phyloP scores from a whole-genome alignment of 2,888 invertebrate species.

The Dusona sp. region DNA sequence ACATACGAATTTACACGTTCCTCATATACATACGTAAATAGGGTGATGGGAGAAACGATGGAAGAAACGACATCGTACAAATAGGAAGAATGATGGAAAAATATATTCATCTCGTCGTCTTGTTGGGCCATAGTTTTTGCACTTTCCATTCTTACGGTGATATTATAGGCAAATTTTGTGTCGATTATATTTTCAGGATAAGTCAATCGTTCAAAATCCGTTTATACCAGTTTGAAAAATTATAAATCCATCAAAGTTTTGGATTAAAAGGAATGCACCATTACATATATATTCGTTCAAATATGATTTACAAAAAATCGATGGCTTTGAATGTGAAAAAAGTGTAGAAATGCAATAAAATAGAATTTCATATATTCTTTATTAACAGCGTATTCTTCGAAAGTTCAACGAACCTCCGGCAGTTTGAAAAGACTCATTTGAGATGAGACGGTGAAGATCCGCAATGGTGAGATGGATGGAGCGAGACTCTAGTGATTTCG shows the following conservation, averaged over 20 bases:
- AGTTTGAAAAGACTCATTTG: conserved; percentile 10
- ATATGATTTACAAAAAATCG: too few relatives aligned
- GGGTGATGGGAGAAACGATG: conserved; percentile 1
- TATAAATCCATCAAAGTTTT: too few relatives aligned
- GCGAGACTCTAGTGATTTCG: conserved; percentile 55
- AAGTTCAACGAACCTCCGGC: conserved; percentile 63
- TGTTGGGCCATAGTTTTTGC: neutral
- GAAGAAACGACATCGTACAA: conserved; percentile 13
- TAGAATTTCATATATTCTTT: neutral
- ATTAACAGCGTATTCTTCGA: neutral
- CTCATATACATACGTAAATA: neutral
- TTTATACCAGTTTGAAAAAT: too few relatives aligned
- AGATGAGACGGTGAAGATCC: conserved; percentile 69
- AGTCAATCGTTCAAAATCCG: too few relatives aligned
- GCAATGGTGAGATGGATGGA: conserved; percentile 47
- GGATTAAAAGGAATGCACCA: too few relatives aligned
- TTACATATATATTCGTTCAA: too few relatives aligned
- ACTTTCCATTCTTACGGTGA: neutral
- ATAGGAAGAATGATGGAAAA: neutral
- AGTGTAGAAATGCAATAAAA: neutral
- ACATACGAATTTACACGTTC: conserved; percentile 76
- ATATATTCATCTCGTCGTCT: neutral
- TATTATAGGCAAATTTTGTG: too few relatives aligned
- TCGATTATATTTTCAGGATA: too few relatives aligned
- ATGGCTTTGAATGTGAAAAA: neutral